Evolutionary conservation across 2,888 invertebrate genomes (phyloP).

Genomic region (Balanococcus diminutus): DNA sequence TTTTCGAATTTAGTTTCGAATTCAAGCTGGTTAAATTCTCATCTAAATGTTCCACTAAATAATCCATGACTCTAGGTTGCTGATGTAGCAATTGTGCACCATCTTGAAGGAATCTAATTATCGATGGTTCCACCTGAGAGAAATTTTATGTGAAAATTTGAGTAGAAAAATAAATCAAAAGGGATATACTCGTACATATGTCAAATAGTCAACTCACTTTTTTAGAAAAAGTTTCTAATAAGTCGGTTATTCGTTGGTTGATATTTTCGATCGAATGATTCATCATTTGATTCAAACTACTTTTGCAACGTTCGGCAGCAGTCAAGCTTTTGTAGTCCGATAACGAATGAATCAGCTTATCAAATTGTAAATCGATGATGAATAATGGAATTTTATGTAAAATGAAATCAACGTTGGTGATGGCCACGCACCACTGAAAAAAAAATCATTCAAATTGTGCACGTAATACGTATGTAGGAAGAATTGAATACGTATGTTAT

Average conservation of each 20-base stretch:
- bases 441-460: too few relatives aligned
- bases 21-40: slow-evolving; percentile 83
- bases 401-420: slow-evolving; percentile 96
- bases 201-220: slow-evolving; percentile 67
- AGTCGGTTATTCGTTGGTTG: slow-evolving; percentile 82
- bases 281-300: slow-evolving; percentile 81
- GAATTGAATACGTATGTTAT: too few relatives aligned
- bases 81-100: slow-evolving; percentile 81
- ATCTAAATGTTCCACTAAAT: slow-evolving; percentile 90
- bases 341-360: slow-evolving; percentile 74
- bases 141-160: neutral
- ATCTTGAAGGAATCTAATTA: slow-evolving; percentile 77
- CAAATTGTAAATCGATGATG: slow-evolving; percentile 81
- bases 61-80: slow-evolving; percentile 81
- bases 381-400: slow-evolving; percentile 84
- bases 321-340: slow-evolving; percentile 74
- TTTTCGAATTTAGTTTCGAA: slow-evolving; percentile 83
- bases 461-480: too few relatives aligned
- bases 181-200: neutral
- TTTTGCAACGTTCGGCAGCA: slow-evolving; percentile 80
- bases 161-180: neutral
- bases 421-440: slow-evolving; percentile 83
- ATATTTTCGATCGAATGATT: slow-evolving; percentile 88
- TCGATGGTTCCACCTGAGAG: slow-evolving; percentile 75
- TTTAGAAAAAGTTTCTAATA: slow-evolving; percentile 81